Evolutionary conservation across 2,113 vertebrate species (phyloP), one percentile per base, ranked within the genome.

Genomic region (Labeo catla): DNA sequence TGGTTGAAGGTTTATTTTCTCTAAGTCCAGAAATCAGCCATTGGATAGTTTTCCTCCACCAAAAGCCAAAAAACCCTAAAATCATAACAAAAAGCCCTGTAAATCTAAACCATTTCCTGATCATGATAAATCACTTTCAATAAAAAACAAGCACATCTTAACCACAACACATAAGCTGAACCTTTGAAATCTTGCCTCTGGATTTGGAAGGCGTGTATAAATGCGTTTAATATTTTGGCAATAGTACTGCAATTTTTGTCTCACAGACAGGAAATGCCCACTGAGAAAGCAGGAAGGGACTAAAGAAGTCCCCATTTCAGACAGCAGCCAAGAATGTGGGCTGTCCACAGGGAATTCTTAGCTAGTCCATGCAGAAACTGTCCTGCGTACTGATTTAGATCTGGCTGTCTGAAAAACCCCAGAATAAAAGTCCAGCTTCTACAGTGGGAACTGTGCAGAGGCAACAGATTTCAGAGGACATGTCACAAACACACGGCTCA

Each of bases 401-500:
- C 50, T 73, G 50, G 76, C 76, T 39, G 16, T 39, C 77, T 23
- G 34, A 36, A 83, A n/a, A 39, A 57, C 2, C 81, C 10, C 52
- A 73, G 4, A 34, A 45, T 23, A 57, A 45, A 86, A 77, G 13
- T 9, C 12, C 49, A 72, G 52, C 19, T 70, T 70, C 49, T 28
- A 72, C 63, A 70, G 66, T 8, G 50, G 34, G 81, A 83, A 72
- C 49, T n/a, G 11, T 6, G 16, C n/a, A 73, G 54, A 83, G 76
- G 47, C 52, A 85, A 81, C 93, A 91, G 92, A 86, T 93, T 94
- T 91, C 93, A 92, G 87, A 49, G 85, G 12, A 88, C 88, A 81
- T n/a, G 36, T 83, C 87, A 83, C 88, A 84, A 83, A 90, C 89
- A 87, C 87, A 89, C n/a, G 0, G 86, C 94, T 93, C 94, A 98